A percentile compares a stretch with the other conserved stretches of the same genome.
These are phyloP conservation scores for Mesochorus sp. DNA, from an alignment of 2,888 invertebrate genomes.

Conservation along the genomic window DNA sequence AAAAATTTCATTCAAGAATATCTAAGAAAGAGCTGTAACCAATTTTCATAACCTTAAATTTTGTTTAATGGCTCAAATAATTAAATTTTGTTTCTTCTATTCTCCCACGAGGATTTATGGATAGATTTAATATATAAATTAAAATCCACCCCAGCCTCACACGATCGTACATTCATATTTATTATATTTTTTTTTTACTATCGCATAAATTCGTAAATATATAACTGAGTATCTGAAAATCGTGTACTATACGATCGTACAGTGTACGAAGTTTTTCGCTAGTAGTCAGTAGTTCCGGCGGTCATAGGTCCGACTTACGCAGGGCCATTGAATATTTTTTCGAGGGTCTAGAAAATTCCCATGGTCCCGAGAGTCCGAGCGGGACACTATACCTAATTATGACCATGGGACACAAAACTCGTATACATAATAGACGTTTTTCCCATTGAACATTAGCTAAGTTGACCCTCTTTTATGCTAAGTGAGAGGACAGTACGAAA, in stretches of 20 bases:
- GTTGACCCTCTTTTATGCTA: constrained; percentile 61
- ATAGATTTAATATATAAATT: no score
- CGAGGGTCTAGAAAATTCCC: constrained; percentile 74
- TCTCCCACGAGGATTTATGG: no score
- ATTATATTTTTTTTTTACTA: no score
- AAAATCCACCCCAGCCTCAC: no score
- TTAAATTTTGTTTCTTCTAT: no score
- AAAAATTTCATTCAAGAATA: no score
- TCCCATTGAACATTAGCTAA: constrained; percentile 60
- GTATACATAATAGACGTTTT: constrained; percentile 63
- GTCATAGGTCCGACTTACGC: constrained; percentile 51
- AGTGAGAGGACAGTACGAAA: constrained; percentile 53
- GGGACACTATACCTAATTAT: constrained; percentile 77
- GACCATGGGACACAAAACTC: constrained; percentile 78
- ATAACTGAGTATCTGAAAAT: no score
- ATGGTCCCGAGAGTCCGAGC: constrained; percentile 71
- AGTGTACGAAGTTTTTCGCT: constrained; percentile 1
- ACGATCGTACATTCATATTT: no score
- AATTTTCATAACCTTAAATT: no score
- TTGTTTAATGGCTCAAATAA: no score
- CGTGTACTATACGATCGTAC: background rate
- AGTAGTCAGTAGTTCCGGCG: constrained; percentile 56
- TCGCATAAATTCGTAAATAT: no score
- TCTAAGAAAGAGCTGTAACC: no score
- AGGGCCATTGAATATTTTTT: constrained; percentile 4